Evolutionary conservation across 2,797 vertebrate genomes (phyloP).

Genomic region (Oreonectes daqikongensis): DNA sequence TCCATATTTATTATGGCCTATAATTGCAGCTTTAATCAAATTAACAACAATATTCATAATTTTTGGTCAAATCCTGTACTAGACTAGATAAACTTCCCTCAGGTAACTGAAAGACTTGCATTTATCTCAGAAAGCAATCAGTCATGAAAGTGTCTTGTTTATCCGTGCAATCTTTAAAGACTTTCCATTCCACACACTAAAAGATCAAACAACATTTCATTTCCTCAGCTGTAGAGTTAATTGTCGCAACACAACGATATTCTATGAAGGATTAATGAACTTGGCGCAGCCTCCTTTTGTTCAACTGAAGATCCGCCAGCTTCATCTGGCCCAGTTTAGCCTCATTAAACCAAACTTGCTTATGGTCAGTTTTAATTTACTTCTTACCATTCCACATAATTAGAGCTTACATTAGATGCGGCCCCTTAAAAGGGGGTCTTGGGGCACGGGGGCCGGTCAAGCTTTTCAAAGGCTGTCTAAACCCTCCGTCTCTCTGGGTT

Average conservation of each 20-base stretch:
- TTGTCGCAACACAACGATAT: constrained; percentile 26
- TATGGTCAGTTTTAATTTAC: constrained; percentile 71
- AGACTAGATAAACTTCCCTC: background rate
- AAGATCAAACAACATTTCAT: constrained; percentile 31
- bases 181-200: constrained; percentile 27
- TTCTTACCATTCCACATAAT: constrained; percentile 66
- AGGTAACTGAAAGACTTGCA: background rate
- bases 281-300: constrained; percentile 37
- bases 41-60: background rate
- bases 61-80: background rate
- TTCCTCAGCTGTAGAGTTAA: constrained; percentile 54
- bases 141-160: constrained; percentile 33
- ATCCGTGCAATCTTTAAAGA: background rate
- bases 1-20: too few species aligned
- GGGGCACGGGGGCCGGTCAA: constrained; percentile 54
- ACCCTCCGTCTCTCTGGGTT: constrained; percentile 51
- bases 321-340: constrained; percentile 65
- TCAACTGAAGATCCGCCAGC: constrained; percentile 59
- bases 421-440: constrained; percentile 50
- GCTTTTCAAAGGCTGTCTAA: constrained; percentile 65
- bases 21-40: background rate
- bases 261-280: constrained; percentile 44
- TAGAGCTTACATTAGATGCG: constrained; percentile 61
- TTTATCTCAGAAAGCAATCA: constrained; percentile 48
- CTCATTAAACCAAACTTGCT: constrained; percentile 64